Conservation (phyloP, 2,797 vertebrate genomes). For the Parambassis ranga region DNA sequence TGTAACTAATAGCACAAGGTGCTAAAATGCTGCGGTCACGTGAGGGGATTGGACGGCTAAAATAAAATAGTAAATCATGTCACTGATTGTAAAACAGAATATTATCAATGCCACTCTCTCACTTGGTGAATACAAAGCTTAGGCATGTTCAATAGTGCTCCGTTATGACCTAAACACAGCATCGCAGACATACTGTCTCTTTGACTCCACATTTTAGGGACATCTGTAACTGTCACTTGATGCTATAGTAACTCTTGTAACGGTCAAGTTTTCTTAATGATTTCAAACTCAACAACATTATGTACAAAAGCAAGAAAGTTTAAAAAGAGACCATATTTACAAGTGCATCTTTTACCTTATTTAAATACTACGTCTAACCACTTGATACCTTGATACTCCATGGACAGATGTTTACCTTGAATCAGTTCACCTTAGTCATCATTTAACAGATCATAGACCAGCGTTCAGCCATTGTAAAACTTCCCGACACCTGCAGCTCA, state of each 20-base stretch:
- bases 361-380: constrained; percentile 59
- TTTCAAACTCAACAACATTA: constrained; percentile 18
- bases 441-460: constrained; percentile 27
- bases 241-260: constrained; percentile 20
- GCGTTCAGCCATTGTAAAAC: too few relatives aligned
- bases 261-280: constrained; percentile 22
- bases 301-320: constrained; percentile 46
- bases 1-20: constrained; percentile 7
- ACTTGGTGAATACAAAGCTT: not conserved
- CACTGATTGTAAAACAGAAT: not conserved
- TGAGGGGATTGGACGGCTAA: not conserved
- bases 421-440: constrained; percentile 22
- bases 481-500: too few relatives aligned
- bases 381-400: constrained; percentile 21
- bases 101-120: not conserved
- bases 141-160: not conserved
- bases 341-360: constrained; percentile 52
- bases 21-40: constrained; percentile 4
- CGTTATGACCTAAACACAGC: constrained; percentile 3
- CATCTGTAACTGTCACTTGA: constrained; percentile 10
- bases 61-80: not conserved
- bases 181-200: not conserved
- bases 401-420: constrained; percentile 7
- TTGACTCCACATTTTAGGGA: not conserved
- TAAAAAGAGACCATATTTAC: constrained; percentile 66